Evolutionary conservation across 2,797 vertebrate species (phyloP).

Genomic region (Schizopygopsis pylzovi): DNA sequence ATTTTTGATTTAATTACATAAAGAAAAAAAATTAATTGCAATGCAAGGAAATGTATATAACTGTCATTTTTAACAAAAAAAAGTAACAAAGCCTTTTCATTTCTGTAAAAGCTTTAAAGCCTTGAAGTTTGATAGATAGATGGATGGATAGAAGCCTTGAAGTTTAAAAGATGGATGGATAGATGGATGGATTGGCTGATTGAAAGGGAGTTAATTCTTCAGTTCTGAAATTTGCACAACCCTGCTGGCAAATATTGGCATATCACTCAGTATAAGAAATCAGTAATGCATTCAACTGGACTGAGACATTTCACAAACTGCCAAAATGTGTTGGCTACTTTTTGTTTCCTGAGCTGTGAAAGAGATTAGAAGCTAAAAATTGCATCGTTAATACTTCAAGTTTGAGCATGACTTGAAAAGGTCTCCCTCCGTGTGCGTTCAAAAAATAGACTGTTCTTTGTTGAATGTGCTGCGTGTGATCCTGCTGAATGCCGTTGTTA

Average conservation of each 20-base stretch:
- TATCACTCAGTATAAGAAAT: background rate
- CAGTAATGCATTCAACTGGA: background rate
- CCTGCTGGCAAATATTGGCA: background rate
- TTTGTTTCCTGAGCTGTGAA: background rate
- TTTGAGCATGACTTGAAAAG: slow-evolving; percentile 16
- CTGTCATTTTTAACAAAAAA: background rate
- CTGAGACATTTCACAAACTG: background rate
- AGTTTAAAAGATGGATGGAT: background rate
- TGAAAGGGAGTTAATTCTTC: background rate
- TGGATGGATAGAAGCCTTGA: background rate
- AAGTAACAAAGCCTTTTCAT: background rate
- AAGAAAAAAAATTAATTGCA: background rate
- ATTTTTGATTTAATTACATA: too few relatives aligned
- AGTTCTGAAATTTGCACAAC: background rate
- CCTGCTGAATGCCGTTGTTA: slow-evolving; percentile 10
- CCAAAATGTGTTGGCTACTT: background rate
- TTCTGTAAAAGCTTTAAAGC: background rate
- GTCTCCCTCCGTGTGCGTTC: slow-evolving; percentile 4
- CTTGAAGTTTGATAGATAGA: background rate
- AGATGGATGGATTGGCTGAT: background rate
- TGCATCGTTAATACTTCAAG: slow-evolving; percentile 13
- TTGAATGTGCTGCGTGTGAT: background rate
- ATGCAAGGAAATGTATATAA: background rate
- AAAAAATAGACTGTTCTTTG: slow-evolving; percentile 33
- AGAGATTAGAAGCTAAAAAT: background rate